These are phyloP conservation scores for Benitochromis conjunctus DNA, from an alignment of 2,113 vertebrate species.

Conservation along the genomic window DNA sequence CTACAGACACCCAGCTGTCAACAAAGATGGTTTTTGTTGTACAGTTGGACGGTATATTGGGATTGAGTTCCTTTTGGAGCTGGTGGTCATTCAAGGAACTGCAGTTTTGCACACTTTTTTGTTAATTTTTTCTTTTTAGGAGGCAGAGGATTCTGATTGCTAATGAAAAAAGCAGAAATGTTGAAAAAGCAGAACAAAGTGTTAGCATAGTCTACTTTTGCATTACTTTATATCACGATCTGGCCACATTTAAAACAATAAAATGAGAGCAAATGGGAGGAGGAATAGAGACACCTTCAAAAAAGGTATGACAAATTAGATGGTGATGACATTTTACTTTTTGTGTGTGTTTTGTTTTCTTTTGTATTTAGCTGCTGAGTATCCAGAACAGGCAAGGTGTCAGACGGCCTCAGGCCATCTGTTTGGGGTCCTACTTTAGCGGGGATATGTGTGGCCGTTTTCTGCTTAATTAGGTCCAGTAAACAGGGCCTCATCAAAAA, in stretches of 20 bases:
- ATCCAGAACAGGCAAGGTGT: constrained; percentile 52
- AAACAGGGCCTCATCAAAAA: constrained; percentile 76
- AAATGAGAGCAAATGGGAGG: background rate
- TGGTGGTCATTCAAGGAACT: background rate
- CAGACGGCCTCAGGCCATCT: constrained; percentile 56
- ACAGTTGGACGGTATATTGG: background rate
- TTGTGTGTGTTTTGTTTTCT: background rate
- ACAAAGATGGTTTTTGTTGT: background rate
- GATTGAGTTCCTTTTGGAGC: background rate
- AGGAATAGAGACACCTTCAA: background rate
- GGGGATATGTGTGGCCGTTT: constrained; percentile 67
- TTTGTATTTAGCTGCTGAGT: constrained; percentile 36
- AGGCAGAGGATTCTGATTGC: background rate
- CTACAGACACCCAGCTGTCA: background rate
- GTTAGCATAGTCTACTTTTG: background rate
- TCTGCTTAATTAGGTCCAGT: constrained; percentile 76
- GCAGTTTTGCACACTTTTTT: background rate
- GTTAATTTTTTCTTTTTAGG: background rate
- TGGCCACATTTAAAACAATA: background rate
- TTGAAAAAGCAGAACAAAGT: background rate
- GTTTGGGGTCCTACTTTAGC: constrained; percentile 61
- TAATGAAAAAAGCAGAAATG: background rate
- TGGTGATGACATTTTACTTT: background rate
- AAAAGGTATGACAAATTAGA: background rate
- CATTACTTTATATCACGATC: background rate